Evolutionary conservation across 2,797 vertebrate genomes (phyloP).

Genomic region (Spinus olivaceus): DNA sequence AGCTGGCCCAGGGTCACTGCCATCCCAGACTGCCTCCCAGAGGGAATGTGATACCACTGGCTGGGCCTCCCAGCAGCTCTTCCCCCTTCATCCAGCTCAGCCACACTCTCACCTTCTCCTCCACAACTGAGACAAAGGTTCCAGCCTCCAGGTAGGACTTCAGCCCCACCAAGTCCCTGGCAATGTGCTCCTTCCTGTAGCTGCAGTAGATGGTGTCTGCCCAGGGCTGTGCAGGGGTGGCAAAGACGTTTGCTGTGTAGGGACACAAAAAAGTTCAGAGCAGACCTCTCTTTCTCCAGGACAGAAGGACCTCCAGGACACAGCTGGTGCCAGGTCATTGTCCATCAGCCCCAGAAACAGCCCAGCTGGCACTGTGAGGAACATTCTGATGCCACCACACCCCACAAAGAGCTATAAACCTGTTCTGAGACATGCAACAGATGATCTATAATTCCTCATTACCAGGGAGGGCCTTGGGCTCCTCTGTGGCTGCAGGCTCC

Average conservation of each 20-base stretch:
- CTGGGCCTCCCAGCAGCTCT: background rate
- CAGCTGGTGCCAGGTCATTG: accelerated
- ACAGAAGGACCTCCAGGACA: background rate
- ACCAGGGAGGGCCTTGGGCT: background rate
- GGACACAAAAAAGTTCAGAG: background rate
- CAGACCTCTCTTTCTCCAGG: background rate
- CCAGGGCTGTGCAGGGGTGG: conserved; percentile 76
- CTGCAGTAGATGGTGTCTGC: conserved; percentile 68
- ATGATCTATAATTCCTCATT: background rate
- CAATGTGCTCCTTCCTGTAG: conserved; percentile 63
- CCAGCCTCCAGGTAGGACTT: conserved; percentile 82
- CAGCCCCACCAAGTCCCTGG: conserved; percentile 72
- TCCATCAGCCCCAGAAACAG: background rate
- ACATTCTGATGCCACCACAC: background rate
- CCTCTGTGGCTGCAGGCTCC: background rate
- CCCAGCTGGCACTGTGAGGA: background rate
- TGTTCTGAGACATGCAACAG: background rate
- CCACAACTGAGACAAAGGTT: conserved; percentile 71
- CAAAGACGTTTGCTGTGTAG: conserved; percentile 68
- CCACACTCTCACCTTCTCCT: conserved; percentile 81
- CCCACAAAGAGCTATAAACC: background rate
- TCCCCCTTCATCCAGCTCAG: background rate
- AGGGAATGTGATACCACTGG: background rate
- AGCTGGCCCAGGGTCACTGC: background rate
- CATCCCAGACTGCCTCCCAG: background rate